phyloP scores from a whole-genome alignment of 1,140 invertebrate species.

The Drosophila bocki region DNA sequence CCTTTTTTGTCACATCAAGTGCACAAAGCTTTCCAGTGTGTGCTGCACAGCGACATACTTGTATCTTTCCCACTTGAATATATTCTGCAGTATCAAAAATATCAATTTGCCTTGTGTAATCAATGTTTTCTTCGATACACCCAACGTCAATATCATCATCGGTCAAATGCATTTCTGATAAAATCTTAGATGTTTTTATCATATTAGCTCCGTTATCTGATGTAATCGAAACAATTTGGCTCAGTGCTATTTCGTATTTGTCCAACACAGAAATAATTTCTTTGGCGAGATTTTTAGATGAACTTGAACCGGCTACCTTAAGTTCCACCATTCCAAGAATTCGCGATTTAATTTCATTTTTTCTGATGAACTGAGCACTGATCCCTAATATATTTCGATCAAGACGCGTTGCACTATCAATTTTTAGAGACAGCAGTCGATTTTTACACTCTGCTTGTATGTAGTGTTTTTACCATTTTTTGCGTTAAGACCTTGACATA shows the following conservation, averaged over 20 bases:
- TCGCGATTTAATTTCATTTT: constrained; percentile 33
- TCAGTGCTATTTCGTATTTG: no score
- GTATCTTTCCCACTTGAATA: neutral
- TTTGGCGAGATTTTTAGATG: no score
- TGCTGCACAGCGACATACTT: neutral
- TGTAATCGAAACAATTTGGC: no score
- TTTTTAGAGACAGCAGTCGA: constrained; percentile 29
- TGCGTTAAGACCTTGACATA: neutral
- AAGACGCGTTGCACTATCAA: constrained; percentile 30
- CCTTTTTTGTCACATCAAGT: constrained; percentile 4
- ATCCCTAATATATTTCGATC: constrained; percentile 19
- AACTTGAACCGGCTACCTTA: no score
- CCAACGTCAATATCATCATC: neutral
- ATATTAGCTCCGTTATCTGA: no score
- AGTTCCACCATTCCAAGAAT: constrained; percentile 15
- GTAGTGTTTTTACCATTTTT: constrained; percentile 9
- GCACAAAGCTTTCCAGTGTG: constrained; percentile 5
- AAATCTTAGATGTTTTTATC: no score
- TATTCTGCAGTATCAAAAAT: neutral
- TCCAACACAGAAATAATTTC: no score
- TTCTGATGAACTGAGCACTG: constrained; percentile 29
- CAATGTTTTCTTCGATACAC: neutral
- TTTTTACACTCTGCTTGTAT: constrained; percentile 8
- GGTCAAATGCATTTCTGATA: no score
- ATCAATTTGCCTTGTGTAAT: neutral